Conservation (phyloP, 2,888 invertebrate genomes). For the Notodonta ziczac region DNA sequence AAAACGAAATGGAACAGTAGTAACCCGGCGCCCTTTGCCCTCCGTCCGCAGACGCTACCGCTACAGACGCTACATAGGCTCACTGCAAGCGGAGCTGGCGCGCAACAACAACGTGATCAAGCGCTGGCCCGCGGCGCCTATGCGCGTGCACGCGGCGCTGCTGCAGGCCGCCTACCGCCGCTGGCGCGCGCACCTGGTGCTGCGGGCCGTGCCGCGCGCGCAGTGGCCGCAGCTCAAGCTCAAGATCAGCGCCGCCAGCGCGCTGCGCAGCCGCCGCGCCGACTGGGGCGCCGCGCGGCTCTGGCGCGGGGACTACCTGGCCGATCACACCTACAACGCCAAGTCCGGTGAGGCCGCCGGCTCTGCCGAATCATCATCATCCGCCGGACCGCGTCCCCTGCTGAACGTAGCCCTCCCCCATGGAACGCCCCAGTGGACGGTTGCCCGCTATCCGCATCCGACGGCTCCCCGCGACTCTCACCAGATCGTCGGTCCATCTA, state of each 20-base stretch:
- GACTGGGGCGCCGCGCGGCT: constrained; percentile 67
- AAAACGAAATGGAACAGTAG: not conserved
- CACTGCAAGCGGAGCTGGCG: constrained; percentile 59
- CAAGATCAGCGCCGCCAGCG: constrained; percentile 74
- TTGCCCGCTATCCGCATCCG: no score
- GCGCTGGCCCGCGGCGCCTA: constrained; percentile 92
- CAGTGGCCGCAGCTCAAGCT: constrained; percentile 94
- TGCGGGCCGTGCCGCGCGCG: constrained; percentile 86
- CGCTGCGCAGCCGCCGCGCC: constrained; percentile 56
- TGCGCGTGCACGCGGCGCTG: constrained; percentile 86
- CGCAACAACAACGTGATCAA: constrained; percentile 52
- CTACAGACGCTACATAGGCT: constrained; percentile 68
- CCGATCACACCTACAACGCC: constrained; percentile 59
- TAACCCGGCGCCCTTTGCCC: no score
- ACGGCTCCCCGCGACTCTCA: no score
- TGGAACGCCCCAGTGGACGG: no score
- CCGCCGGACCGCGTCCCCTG: no score
- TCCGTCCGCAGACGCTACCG: constrained; percentile 64
- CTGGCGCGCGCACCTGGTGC: constrained; percentile 95
- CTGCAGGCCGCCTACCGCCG: constrained; percentile 86
- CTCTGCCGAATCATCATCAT: no score
- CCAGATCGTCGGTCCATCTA: no score
- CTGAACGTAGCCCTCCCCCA: no score
- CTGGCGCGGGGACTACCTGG: constrained; percentile 78
- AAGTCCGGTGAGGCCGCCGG: constrained; percentile 53